Conservation (phyloP, 2,888 invertebrate species). For the Tinea pellionella region DNA sequence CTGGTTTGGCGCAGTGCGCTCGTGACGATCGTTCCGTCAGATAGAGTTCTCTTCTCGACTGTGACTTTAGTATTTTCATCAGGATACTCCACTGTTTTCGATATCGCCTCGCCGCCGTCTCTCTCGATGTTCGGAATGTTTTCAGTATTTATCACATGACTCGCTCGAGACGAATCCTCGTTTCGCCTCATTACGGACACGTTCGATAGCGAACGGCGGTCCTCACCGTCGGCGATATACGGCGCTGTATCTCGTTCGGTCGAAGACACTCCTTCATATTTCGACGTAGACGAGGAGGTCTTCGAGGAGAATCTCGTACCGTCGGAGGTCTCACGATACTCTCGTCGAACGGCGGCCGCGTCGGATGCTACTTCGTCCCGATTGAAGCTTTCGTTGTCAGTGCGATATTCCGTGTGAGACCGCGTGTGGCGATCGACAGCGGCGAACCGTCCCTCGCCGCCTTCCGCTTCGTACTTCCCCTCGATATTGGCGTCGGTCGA, state of each 20-base stretch:
- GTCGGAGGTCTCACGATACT: conserved; percentile 48
- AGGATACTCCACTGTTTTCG: conserved; percentile 70
- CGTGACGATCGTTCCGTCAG: conserved; percentile 76
- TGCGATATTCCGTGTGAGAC: conserved; percentile 54
- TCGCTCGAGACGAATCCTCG: background rate
- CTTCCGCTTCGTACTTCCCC: conserved; percentile 73
- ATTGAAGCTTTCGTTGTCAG: conserved; percentile 50
- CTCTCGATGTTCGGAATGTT: background rate
- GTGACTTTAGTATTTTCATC: conserved; percentile 75
- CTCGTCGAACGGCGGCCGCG: conserved; percentile 48
- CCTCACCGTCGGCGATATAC: too few species aligned
- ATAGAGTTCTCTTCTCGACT: conserved; percentile 74
- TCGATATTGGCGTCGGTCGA: conserved; percentile 73
- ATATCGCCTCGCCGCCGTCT: conserved; percentile 57
- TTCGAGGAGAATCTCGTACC: conserved; percentile 46
- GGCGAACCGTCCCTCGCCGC: conserved; percentile 73
- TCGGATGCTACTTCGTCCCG: conserved; percentile 45
- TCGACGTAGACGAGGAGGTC: conserved; percentile 44
- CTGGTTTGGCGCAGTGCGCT: conserved; percentile 75
- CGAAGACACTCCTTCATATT: conserved; percentile 44
- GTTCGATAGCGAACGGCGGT: too few species aligned
- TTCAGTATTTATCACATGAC: background rate
- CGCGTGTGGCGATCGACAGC: conserved; percentile 73
- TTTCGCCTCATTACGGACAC: too few species aligned
- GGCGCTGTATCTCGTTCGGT: conserved; percentile 32